Evolutionary conservation across 1,140 invertebrate species (phyloP).

Genomic region (Thaumatotibia leucotreta): DNA sequence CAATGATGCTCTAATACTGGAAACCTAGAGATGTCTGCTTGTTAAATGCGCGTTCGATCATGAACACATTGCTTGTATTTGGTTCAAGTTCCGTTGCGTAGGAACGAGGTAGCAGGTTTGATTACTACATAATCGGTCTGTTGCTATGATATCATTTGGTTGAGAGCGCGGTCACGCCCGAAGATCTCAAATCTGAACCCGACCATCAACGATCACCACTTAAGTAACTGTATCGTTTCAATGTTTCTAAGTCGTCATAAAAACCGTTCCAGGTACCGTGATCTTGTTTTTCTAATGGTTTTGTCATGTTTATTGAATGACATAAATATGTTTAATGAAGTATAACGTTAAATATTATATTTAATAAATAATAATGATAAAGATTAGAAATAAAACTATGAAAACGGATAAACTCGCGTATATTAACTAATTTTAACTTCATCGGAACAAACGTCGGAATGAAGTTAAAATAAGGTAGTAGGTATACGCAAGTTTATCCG

Average conservation of each 20-base stretch:
- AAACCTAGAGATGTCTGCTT: neutral
- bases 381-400: too few relatives aligned
- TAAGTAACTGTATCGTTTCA: conserved; percentile 10
- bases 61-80: neutral
- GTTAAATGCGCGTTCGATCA: conserved; percentile 28
- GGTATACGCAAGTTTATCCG: too few relatives aligned
- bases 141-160: conserved; percentile 63
- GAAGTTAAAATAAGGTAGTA: too few relatives aligned
- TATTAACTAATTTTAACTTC: too few relatives aligned
- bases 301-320: neutral
- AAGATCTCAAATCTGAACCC: conserved; percentile 36
- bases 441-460: too few relatives aligned
- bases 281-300: neutral
- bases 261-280: neutral
- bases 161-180: conserved; percentile 47
- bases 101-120: conserved; percentile 34
- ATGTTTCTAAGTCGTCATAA: conserved; percentile 1
- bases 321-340: neutral
- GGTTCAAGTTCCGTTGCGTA: neutral
- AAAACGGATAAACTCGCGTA: too few relatives aligned
- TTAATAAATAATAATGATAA: too few relatives aligned
- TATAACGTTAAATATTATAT: too few relatives aligned
- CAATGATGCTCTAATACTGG: conserved; percentile 24
- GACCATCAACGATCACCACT: conserved; percentile 34
- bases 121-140: conserved; percentile 61